These are phyloP conservation scores for Pinna nobilis DNA, from an alignment of 1,140 invertebrate species.

Conservation along the genomic window DNA sequence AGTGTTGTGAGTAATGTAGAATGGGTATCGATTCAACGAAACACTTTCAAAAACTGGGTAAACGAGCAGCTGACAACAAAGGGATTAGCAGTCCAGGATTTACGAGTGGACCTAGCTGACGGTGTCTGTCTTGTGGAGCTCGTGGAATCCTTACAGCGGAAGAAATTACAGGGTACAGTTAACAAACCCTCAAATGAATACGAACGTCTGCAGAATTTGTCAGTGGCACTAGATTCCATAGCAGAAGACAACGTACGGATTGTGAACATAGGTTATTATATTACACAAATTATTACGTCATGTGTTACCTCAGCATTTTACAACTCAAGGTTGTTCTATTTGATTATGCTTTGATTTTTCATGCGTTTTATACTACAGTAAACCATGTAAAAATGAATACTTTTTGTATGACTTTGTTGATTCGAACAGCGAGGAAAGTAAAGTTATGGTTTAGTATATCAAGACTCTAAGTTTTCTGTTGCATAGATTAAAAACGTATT, in stretches of 20 bases:
- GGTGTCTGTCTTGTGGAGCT: slow-evolving; percentile 92
- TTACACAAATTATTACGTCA: too few relatives aligned
- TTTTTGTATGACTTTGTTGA: too few relatives aligned
- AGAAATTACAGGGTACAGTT: slow-evolving; percentile 66
- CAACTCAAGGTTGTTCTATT: too few relatives aligned
- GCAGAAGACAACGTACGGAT: slow-evolving; percentile 96
- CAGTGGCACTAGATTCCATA: slow-evolving; percentile 94
- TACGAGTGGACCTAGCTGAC: slow-evolving; percentile 90
- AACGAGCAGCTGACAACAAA: slow-evolving; percentile 87
- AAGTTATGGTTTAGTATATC: too few relatives aligned
- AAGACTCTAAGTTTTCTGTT: too few relatives aligned
- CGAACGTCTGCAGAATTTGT: slow-evolving; percentile 96
- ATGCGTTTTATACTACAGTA: too few relatives aligned
- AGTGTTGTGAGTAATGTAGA: slow-evolving; percentile 14
- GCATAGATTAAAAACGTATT: too few relatives aligned
- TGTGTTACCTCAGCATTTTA: too few relatives aligned
- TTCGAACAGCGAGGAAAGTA: too few relatives aligned
- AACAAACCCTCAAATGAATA: slow-evolving; percentile 92
- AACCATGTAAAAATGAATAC: too few relatives aligned
- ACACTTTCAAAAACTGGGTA: slow-evolving; percentile 98
- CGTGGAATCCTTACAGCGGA: slow-evolving; percentile 88
- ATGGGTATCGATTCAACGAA: slow-evolving; percentile 93
- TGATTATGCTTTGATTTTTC: too few relatives aligned
- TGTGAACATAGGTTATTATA: slow-evolving; percentile 99
- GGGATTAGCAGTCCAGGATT: slow-evolving; percentile 77